Evolutionary conservation across 2,888 invertebrate genomes (phyloP), one percentile per base, ranked within the genome.

Genomic region (Metopia argyrocephala): DNA sequence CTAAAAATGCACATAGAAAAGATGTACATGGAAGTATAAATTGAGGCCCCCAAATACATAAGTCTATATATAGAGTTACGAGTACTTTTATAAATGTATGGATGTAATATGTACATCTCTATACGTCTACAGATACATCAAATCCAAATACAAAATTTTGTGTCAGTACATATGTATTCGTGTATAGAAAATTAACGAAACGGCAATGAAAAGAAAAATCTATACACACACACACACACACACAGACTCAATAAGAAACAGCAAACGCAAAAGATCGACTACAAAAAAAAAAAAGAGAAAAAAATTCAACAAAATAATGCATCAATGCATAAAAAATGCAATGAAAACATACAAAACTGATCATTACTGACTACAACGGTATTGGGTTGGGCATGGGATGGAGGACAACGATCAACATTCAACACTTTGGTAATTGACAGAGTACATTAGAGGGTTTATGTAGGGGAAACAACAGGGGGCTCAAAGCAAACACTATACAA

Each of bases 321-420:
- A 80, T 79, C 70, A 70, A 38, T 75, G 75, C 75, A 74, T 65
- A n/a, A n/a, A n/a, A n/a, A n/a, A n/a, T 31, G 31, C 31, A 78
- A 66, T 61, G 3, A 78, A 54, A 61, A 59, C 62, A 74, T 27
- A 78, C 15, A 61, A 52, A 57, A 38, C 38, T 38, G 38, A 38
- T 38, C 25, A 48, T 21, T 18, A n/a, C n/a, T n/a, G n/a, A n/a
- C n/a, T n/a, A n/a, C n/a, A 20, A 9, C 45, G 9, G 20, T 7
- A 18, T 18, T n/a, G 62, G 7, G 3, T 54, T 38, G 65, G 61
- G 66, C 46, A 27, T 59, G 38, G 38, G 48, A 31, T 28, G 31
- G 64, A 28, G 74, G 56, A 31, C 28, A 59, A 20, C 18, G 73
- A 79, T 75, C 68, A 79, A 27, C 68, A 64, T 69, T 68, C 46